A percentile compares a stretch with the other conserved stretches of the same genome.
phyloP scores from a whole-genome alignment of 2,888 invertebrate genomes.

The Chesias legatella region DNA sequence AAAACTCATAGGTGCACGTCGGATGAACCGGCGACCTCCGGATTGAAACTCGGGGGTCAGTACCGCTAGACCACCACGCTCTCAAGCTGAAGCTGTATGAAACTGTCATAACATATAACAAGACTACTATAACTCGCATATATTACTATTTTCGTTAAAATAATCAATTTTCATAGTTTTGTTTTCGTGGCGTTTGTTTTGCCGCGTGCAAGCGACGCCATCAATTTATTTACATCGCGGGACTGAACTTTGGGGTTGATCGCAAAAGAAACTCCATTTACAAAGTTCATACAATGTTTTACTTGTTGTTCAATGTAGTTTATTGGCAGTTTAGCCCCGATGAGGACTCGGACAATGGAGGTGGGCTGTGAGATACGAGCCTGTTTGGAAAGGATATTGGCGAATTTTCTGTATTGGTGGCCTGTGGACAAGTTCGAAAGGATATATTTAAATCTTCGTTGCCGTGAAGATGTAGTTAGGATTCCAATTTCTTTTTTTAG shows the following conservation, averaged over 20 bases:
- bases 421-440: not conserved
- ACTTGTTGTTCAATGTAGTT: conserved; percentile 21
- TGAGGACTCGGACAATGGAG: conserved; percentile 13
- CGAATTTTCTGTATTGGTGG: conserved; percentile 6
- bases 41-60: too few relatives aligned
- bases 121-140: too few relatives aligned
- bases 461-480: too few relatives aligned
- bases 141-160: too few relatives aligned
- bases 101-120: too few relatives aligned
- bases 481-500: too few relatives aligned
- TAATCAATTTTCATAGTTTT: conserved; percentile 1
- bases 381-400: conserved; percentile 13
- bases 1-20: too few relatives aligned
- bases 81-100: too few relatives aligned
- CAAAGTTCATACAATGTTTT: conserved; percentile 33
- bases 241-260: conserved; percentile 35
- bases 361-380: conserved; percentile 14
- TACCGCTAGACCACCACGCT: too few relatives aligned
- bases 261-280: conserved; percentile 32
- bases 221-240: conserved; percentile 36
- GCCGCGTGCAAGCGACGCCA: conserved; percentile 25
- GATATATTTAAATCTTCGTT: not conserved
- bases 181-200: not conserved
- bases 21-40: too few relatives aligned
- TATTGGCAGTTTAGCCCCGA: conserved; percentile 19